phyloP scores from a whole-genome alignment of 2,797 vertebrate species.

The Notamacropus eugenii region DNA sequence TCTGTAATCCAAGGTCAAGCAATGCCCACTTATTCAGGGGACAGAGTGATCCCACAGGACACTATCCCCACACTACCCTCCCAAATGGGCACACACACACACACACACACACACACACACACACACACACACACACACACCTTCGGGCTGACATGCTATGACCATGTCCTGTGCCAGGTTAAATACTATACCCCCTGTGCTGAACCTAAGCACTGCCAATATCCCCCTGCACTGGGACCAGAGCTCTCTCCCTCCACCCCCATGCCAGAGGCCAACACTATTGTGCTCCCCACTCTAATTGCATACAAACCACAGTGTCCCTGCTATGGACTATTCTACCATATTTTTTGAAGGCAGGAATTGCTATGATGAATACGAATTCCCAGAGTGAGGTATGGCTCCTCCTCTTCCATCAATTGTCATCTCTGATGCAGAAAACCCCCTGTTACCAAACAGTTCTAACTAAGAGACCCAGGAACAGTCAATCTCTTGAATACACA shows the following conservation, averaged over 20 bases:
- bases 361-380: neutral
- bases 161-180: neutral
- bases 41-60: neutral
- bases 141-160: neutral
- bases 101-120: too few relatives aligned
- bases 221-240: neutral
- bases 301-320: neutral
- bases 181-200: neutral
- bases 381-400: neutral
- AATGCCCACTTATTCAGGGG: neutral
- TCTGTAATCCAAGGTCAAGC: neutral
- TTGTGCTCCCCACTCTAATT: neutral
- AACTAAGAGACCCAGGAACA: neutral
- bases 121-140: too few relatives aligned
- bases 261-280: neutral
- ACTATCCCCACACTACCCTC: neutral
- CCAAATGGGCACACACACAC: neutral
- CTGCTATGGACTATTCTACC: neutral
- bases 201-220: neutral
- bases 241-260: neutral
- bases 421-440: neutral
- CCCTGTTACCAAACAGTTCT: neutral
- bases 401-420: neutral
- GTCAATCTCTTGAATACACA: neutral
- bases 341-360: neutral